Evolutionary conservation across 2,888 invertebrate genomes (phyloP).

Genomic region (Lysandra coridon): DNA sequence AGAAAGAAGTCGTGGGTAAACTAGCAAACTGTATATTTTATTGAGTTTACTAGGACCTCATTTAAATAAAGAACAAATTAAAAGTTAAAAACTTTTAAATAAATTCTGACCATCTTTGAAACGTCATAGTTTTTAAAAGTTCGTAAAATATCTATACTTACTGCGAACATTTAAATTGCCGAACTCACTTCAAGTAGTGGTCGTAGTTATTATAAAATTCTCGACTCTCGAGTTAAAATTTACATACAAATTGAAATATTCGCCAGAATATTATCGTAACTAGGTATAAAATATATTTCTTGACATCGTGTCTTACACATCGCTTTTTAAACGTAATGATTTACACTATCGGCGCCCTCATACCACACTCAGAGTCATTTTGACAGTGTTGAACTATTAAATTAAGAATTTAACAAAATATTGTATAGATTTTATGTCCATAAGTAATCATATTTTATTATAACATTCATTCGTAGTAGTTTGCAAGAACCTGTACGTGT

Average conservation of each 20-base stretch:
- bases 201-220: conserved; percentile 7
- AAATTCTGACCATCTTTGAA: not conserved
- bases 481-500: no score
- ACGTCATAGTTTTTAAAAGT: not conserved
- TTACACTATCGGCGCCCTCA: not conserved
- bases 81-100: not conserved
- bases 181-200: not conserved
- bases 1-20: not conserved
- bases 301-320: not conserved
- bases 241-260: conserved; percentile 17
- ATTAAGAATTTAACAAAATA: no score
- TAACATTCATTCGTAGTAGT: no score
- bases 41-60: not conserved
- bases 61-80: not conserved
- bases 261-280: not conserved
- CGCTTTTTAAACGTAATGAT: not conserved
- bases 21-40: not conserved
- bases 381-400: no score
- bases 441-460: no score
- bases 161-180: not conserved
- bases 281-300: not conserved
- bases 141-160: not conserved
- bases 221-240: conserved; percentile 17
- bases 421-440: no score
- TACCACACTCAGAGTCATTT: no score